Evolutionary conservation across 2,113 vertebrate species (phyloP).

Genomic region (Prunella fulvescens): DNA sequence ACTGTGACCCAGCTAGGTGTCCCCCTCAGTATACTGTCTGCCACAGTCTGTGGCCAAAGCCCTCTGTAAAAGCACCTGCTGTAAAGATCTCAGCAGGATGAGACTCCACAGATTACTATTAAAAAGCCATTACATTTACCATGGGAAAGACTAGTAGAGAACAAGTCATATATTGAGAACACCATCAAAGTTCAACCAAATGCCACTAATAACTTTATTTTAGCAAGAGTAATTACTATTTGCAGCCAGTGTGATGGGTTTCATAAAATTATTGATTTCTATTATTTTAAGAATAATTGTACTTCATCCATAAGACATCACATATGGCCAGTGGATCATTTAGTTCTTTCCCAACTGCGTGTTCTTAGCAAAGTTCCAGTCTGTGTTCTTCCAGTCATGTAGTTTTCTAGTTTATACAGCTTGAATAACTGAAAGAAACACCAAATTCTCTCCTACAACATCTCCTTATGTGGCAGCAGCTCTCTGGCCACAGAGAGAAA

Average conservation of each 20-base stretch:
- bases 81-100: not conserved
- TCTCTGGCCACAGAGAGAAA: not conserved
- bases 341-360: not conserved
- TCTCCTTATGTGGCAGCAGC: not conserved
- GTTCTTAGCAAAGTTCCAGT: not conserved
- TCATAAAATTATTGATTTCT: not conserved
- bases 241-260: not conserved
- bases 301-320: not conserved
- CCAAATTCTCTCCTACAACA: not conserved
- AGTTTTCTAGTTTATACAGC: not conserved
- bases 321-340: not conserved
- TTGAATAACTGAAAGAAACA: not conserved
- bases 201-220: not conserved
- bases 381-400: not conserved
- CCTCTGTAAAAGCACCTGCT: not conserved
- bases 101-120: not conserved
- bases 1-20: not conserved
- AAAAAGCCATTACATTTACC: constrained; percentile 44
- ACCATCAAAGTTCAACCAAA: constrained; percentile 27
- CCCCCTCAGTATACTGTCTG: not conserved
- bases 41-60: not conserved
- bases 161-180: not conserved
- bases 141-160: not conserved
- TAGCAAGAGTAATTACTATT: not conserved
- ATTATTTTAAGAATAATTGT: not conserved